A percentile compares a stretch with the other conserved stretches of the same genome.
Conservation (phyloP, 2,113 vertebrate genomes). For the Saimiri boliviensis region DNA sequence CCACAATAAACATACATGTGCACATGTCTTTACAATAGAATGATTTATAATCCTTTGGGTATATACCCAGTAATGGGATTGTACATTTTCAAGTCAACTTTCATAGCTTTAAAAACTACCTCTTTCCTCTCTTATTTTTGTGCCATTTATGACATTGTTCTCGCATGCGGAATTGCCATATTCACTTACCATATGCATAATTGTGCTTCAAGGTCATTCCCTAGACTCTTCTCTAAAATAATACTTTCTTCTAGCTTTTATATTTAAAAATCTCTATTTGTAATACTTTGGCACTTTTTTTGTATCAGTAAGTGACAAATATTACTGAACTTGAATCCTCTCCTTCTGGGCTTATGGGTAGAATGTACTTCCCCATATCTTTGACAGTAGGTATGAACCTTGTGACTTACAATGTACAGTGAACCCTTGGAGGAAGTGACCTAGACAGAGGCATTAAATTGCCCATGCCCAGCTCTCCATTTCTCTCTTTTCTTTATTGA, state of each 20-base stretch:
- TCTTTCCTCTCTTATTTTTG: neutral
- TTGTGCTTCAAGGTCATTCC: neutral
- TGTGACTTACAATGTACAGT: neutral
- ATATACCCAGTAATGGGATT: no score
- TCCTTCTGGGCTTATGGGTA: neutral
- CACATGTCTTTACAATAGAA: no score
- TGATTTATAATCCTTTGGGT: no score
- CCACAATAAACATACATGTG: no score
- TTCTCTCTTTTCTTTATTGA: neutral
- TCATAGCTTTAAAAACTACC: neutral
- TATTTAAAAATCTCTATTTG: neutral
- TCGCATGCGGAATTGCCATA: neutral
- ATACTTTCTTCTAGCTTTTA: neutral
- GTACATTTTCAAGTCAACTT: neutral
- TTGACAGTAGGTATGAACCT: neutral
- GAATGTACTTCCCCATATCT: neutral
- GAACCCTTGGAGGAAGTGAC: neutral
- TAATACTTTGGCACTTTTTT: neutral
- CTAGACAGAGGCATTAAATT: neutral
- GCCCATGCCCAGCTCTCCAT: no score
- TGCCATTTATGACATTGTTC: neutral
- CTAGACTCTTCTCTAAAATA: neutral
- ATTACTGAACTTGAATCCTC: neutral
- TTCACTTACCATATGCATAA: neutral
- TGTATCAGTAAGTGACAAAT: neutral